phyloP scores from a whole-genome alignment of 2,888 invertebrate species.

The Argynnis bischoffii region DNA sequence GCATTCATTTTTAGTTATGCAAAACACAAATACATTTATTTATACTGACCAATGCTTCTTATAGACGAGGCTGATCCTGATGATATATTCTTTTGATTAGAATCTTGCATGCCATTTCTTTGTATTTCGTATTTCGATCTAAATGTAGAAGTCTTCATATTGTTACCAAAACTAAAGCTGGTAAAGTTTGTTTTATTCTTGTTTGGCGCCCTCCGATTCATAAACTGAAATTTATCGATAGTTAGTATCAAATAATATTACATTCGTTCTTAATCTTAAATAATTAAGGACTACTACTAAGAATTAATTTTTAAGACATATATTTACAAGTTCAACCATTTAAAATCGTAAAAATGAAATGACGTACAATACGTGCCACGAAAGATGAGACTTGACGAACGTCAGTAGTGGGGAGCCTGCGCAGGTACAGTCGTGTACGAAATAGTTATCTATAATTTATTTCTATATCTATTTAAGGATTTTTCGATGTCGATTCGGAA shows the following conservation, averaged over 20 bases:
- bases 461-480: too few species aligned
- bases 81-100: constrained; percentile 53
- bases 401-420: too few species aligned
- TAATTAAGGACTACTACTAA: too few species aligned
- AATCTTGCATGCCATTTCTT: constrained; percentile 46
- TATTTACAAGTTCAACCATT: too few species aligned
- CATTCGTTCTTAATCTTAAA: not conserved
- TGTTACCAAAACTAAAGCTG: constrained; percentile 50
- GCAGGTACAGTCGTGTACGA: too few species aligned
- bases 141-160: constrained; percentile 52
- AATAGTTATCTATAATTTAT: too few species aligned
- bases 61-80: constrained; percentile 65
- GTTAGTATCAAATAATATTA: not conserved
- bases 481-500: too few species aligned
- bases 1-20: too few species aligned
- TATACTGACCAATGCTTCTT: constrained; percentile 58
- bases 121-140: constrained; percentile 52
- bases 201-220: constrained; percentile 58
- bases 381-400: too few species aligned
- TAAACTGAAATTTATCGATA: constrained; percentile 50
- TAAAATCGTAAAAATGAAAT: too few species aligned
- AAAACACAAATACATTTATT: not conserved
- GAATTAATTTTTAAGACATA: too few species aligned
- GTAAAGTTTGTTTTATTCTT: constrained; percentile 48
- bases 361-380: too few species aligned